Base-by-base conservation (phyloP, 2,888 invertebrate genomes). In the Orthonychiurus folsomi region DNA sequence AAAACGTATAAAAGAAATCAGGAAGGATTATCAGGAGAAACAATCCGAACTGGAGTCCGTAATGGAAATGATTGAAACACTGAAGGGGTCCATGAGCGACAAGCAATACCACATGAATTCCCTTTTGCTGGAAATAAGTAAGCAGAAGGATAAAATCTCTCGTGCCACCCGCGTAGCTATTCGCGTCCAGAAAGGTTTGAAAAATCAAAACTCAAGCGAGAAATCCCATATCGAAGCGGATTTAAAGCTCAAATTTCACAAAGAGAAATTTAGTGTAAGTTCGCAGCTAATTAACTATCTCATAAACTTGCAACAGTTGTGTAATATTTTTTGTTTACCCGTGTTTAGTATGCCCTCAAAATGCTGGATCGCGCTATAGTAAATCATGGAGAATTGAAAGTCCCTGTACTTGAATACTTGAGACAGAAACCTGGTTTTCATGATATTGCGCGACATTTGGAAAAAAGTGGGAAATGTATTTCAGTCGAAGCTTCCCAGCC, bases 81-180 rank as follows among this genome's bases (percentile, higher is more conserved):
- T 62, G n/a, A 64, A 66, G 26, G 65, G 62, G 15, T 26, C 64
- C 3, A 20, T 68, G 1, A 47, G 59, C 24, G 70, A 71, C 18
- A 64, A 62, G 48, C 65, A 63, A 50, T 68, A 69, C 55, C 68
- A 71, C 52, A 50, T 69, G 18, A 67, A 67, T 48, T 53, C 52
- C 18, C n/a, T 69, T 1, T 59, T 66, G 23, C 28, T 64, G 15
- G 71, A 71, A 65, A 55, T 71, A 47, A 63, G 57, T 15, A 69
- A 63, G 50, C 71, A 71, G 56, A 68, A 69, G 48, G 62, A 61
- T 2, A 71, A 71, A 62, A 71, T 71, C 48, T 59, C 64, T 2
- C 54, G 71, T 23, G 71, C 71, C 1, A 68, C 62, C 20, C 52
- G 59, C 27, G 63, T 65, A 62, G 63, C 69, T 1, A 60, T 64